A percentile compares a stretch with the other conserved stretches of the same genome.
These are phyloP conservation scores for Lepus townsendii DNA, from an alignment of 2,797 vertebrate genomes.

Conservation along the genomic window DNA sequence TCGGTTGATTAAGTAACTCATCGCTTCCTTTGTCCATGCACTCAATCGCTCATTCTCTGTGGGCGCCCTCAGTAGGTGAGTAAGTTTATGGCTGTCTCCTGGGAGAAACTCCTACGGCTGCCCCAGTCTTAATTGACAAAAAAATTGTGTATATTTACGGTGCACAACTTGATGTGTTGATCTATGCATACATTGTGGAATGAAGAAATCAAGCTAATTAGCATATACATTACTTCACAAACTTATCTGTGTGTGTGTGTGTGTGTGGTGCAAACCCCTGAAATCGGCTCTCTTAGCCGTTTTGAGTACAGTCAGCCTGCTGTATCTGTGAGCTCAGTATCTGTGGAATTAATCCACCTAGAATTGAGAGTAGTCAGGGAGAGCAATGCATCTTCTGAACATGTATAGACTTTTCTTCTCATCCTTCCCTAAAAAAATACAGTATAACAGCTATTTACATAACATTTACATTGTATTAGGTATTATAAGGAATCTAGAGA, in stretches of 20 bases:
- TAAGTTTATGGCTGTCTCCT: background rate
- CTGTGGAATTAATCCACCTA: no score
- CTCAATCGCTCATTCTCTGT: accelerated
- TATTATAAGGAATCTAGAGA: no score
- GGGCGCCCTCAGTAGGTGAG: background rate
- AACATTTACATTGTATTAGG: no score
- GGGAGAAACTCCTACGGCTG: background rate
- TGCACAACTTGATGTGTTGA: background rate
- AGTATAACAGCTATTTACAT: no score
- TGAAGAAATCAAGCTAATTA: background rate
- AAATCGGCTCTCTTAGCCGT: background rate
- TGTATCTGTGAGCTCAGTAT: no score
- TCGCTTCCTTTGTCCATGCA: background rate
- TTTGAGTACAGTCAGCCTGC: background rate
- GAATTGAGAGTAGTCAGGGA: no score
- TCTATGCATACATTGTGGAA: background rate
- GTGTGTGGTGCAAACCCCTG: background rate
- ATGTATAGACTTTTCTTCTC: no score
- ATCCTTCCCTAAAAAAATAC: no score
- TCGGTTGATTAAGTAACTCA: background rate
- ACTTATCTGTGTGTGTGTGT: no score
- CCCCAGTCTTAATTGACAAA: background rate
- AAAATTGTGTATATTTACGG: background rate
- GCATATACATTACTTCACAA: background rate
- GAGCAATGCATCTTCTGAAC: no score